phyloP scores from a whole-genome alignment of 2,888 invertebrate species.

The Drosophila flavopinicola region DNA sequence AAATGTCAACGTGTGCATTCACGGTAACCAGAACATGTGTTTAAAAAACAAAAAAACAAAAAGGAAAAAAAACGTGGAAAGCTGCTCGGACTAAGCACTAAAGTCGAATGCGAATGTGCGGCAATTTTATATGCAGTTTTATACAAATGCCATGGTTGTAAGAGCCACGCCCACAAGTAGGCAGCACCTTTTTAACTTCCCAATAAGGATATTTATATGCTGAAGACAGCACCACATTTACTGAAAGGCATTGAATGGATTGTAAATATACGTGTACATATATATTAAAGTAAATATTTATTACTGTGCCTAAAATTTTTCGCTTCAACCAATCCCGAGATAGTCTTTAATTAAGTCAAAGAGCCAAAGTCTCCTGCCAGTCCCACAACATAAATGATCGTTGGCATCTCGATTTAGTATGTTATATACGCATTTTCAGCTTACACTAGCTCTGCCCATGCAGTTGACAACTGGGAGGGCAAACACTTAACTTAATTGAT shows the following conservation, averaged over 20 bases:
- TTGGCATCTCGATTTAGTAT: background rate
- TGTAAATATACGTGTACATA: background rate
- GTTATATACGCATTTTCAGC: background rate
- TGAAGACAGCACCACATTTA: background rate
- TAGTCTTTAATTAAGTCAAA: too few relatives aligned
- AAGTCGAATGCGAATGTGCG: constrained; percentile 23
- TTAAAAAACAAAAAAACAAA: constrained; percentile 9
- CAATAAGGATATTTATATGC: constrained; percentile 1
- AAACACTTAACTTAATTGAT: constrained; percentile 56
- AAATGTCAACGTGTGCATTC: constrained; percentile 57
- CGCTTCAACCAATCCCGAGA: too few relatives aligned
- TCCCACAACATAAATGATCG: background rate
- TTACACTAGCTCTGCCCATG: background rate
- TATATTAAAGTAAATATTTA: too few relatives aligned
- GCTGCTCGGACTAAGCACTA: constrained; percentile 17
- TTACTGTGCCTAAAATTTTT: too few relatives aligned
- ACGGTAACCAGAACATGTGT: constrained; percentile 37
- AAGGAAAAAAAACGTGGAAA: constrained; percentile 2
- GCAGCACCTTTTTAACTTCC: background rate
- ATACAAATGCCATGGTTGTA: constrained; percentile 15
- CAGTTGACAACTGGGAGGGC: constrained; percentile 8
- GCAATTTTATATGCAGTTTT: constrained; percentile 25
- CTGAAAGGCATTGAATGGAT: constrained; percentile 1
- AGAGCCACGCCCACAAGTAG: constrained; percentile 9
- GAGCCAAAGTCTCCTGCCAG: too few relatives aligned